Evolutionary conservation across 64 coral and sea anemone genomes (phyloP), one percentile per base, ranked within the genome.

Genomic region (Montipora foliosa): DNA sequence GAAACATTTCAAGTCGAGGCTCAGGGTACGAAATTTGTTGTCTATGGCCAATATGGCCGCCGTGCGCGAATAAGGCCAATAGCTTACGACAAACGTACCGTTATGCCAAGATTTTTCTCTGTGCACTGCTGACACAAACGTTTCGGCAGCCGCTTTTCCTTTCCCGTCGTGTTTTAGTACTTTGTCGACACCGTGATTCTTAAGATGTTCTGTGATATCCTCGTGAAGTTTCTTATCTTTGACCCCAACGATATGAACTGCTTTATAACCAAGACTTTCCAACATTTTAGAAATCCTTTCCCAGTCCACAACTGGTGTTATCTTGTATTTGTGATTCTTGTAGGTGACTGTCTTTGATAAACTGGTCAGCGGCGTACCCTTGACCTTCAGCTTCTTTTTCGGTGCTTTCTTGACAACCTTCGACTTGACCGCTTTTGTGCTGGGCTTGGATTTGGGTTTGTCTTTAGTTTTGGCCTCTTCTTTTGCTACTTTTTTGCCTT

Each of bases 321-420:
- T 95, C 87, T 95, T 98, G 78, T 98, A 98, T 47, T 98, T 98
- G 66, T 94, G 92, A 74, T 98, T 95, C 49, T 98, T 98, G 64
- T 89, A 98, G 4, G 93, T 98, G 3, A 98, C 93, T 49, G 96
- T 98, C 46, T 98, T 98, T 17, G 96, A 78, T 78, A 98, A 93
- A 5, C 89, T 88, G 7, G 91, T 93, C 75, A 98, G 87, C 66
- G 96, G 96, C 76, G 94, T 90, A 19, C 83, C 96, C 47, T 98
- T 94, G 8, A 91, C 62, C 61, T 94, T 93, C n/a, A 49, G 59
- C 72, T 71, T 87, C 24, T 48, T 89, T 24, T 49, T 37, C 5
- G 17, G 47, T 11, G 69, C 19, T 52, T 92, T 92, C 17, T 90
- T 91, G 0, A 20, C 55, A 49, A 61, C 44, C 8, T 91, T 92